Percentiles rank a stretch among this genome's conserved stretches.
phyloP scores from a whole-genome alignment of 2,888 invertebrate species.

The Gerris lacustris region DNA sequence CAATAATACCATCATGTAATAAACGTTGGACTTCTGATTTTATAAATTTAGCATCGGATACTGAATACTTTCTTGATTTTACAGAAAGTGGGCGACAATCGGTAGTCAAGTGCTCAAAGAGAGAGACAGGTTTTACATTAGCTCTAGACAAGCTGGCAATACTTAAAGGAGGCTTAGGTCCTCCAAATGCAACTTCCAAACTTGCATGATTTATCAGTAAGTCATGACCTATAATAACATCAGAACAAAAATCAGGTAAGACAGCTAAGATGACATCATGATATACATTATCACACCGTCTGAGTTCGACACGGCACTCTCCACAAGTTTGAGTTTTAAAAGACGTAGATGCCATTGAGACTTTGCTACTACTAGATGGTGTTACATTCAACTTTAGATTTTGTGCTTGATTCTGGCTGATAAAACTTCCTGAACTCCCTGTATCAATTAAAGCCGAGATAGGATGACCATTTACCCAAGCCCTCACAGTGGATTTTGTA shows the following conservation, averaged over 20 bases:
- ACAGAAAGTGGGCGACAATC: conserved; percentile 5
- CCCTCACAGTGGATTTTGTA: background rate
- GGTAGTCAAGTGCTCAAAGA: background rate
- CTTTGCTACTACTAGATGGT: too few species aligned
- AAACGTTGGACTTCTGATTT: conserved; percentile 5
- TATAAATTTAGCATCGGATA: conserved; percentile 6
- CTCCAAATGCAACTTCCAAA: too few species aligned
- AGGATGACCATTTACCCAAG: background rate
- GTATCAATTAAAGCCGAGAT: conserved; percentile 8
- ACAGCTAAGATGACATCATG: too few species aligned
- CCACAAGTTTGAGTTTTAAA: too few species aligned
- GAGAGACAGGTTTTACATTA: conserved; percentile 10
- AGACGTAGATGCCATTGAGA: too few species aligned
- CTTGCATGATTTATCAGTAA: conserved; percentile 4
- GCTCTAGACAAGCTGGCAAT: conserved; percentile 6
- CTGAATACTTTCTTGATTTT: conserved; percentile 12
- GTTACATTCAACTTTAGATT: too few species aligned
- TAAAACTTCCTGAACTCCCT: conserved; percentile 9
- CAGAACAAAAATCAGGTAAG: conserved; percentile 10
- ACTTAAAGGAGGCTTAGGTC: background rate
- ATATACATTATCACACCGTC: background rate
- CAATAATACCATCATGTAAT: conserved; percentile 12
- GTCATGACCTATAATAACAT: conserved; percentile 17
- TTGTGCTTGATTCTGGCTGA: background rate
- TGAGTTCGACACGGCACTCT: background rate